These are phyloP conservation scores for Idaea aversata DNA, from an alignment of 2,888 invertebrate species.

Conservation along the genomic window DNA sequence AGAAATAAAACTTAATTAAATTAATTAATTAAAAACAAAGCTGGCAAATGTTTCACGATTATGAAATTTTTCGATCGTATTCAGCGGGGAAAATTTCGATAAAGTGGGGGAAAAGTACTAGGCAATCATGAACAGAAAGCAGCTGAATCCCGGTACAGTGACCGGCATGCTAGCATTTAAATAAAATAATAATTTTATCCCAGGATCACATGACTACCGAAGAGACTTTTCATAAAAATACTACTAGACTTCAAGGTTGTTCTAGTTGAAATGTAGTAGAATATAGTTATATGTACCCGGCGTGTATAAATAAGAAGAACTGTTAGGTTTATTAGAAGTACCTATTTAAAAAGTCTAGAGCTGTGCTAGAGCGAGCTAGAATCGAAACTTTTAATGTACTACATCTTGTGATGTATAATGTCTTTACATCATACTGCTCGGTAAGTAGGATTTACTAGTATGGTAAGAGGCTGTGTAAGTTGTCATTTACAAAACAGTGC, in stretches of 20 bases:
- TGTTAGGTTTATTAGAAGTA: background rate
- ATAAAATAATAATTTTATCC: conserved; percentile 64
- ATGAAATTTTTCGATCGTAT: conserved; percentile 10
- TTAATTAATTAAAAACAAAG: too few species aligned
- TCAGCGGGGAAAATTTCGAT: conserved; percentile 63
- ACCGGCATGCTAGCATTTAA: conserved; percentile 39
- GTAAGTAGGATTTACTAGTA: too few species aligned
- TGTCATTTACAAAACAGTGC: too few species aligned
- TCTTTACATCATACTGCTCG: too few species aligned
- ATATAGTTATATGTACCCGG: conserved; percentile 31
- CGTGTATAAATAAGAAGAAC: conserved; percentile 23
- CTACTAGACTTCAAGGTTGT: conserved; percentile 44
- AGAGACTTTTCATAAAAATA: conserved; percentile 37
- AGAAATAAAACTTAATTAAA: too few species aligned
- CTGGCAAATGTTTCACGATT: background rate
- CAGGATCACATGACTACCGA: conserved; percentile 44
- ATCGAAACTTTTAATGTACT: background rate
- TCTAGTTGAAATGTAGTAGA: conserved; percentile 55
- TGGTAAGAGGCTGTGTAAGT: too few species aligned
- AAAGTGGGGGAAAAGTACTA: conserved; percentile 68
- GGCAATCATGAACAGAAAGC: conserved; percentile 39
- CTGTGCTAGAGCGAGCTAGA: background rate
- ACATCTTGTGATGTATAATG: background rate
- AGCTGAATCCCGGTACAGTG: conserved; percentile 26
- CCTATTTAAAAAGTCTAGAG: background rate